A percentile compares a stretch with the other conserved stretches of the same genome.
These are phyloP conservation scores for Microcaecilia unicolor DNA, from an alignment of 2,797 vertebrate species.

Conservation along the genomic window DNA sequence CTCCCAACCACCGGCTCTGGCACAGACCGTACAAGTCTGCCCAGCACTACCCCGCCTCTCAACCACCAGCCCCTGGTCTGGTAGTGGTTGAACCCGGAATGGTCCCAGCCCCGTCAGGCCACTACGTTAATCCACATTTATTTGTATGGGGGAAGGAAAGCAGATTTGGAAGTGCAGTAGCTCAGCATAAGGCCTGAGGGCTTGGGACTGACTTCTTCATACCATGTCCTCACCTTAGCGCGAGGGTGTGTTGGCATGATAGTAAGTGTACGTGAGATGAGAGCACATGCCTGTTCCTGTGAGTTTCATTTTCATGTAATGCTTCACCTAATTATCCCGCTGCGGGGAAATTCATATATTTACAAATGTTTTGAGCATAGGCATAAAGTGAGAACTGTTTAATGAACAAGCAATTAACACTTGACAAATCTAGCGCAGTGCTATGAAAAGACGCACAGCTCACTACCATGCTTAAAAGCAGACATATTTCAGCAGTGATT, in stretches of 20 bases:
- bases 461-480: constrained; percentile 37
- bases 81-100: no score
- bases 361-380: constrained; percentile 23
- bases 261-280: not conserved
- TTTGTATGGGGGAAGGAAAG: no score
- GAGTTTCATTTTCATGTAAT: no score
- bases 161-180: no score
- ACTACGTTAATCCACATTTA: no score
- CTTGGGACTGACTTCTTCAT: rapidly evolving
- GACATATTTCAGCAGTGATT: constrained; percentile 22
- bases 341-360: constrained; percentile 17
- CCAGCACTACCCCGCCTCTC: no score
- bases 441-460: constrained; percentile 42
- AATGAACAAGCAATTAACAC: constrained; percentile 47
- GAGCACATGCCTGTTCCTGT: not conserved
- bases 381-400: constrained; percentile 31
- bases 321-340: constrained; percentile 7
- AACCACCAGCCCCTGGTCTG: no score
- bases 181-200: no score
- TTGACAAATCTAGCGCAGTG: constrained; percentile 38
- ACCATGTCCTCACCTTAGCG: not conserved
- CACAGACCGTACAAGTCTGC: no score
- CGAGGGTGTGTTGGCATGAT: not conserved
- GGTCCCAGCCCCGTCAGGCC: no score
- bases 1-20: no score